Percentiles rank a stretch among this genome's conserved stretches.
Evolutionary conservation across 2,797 vertebrate genomes (phyloP).

Genomic region (Chromis chromis): DNA sequence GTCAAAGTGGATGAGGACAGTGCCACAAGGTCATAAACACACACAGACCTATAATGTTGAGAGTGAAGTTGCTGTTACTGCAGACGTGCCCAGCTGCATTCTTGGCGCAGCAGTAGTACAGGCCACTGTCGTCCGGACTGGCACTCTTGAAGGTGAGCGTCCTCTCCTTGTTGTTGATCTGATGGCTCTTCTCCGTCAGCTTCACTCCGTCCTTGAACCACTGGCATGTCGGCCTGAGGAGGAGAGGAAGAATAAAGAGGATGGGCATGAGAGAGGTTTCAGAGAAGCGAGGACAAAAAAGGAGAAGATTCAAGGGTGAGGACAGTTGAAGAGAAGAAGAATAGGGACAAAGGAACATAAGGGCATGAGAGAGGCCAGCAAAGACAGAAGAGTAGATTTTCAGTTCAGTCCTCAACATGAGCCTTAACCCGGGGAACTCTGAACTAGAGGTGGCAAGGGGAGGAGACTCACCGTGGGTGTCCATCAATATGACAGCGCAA

Average conservation of each 20-base stretch:
- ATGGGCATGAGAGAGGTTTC: background rate
- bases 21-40: background rate
- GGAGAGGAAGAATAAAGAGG: background rate
- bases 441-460: slow-evolving; percentile 20
- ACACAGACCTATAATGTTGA: slow-evolving; percentile 90
- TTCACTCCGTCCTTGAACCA: slow-evolving; percentile 91
- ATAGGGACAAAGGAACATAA: slow-evolving; percentile 8
- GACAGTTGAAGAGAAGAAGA: background rate
- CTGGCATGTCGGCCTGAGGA: slow-evolving; percentile 89
- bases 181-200: slow-evolving; percentile 85
- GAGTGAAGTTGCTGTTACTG: slow-evolving; percentile 92
- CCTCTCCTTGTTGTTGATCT: slow-evolving; percentile 92
- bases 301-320: background rate
- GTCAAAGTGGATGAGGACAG: background rate
- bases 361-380: slow-evolving; percentile 40
- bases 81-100: slow-evolving; percentile 90
- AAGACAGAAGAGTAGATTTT: slow-evolving; percentile 2
- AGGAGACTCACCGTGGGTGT: slow-evolving; percentile 92
- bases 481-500: slow-evolving; percentile 95
- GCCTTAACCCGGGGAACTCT: slow-evolving; percentile 33
- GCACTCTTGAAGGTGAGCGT: slow-evolving; percentile 88
- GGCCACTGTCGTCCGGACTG: slow-evolving; percentile 88
- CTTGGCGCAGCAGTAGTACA: slow-evolving; percentile 94
- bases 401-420: slow-evolving; percentile 13
- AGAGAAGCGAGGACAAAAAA: background rate